Conservation (phyloP, 53 echinoderm and acorn worm species). For the Pentamera pediparva region DNA sequence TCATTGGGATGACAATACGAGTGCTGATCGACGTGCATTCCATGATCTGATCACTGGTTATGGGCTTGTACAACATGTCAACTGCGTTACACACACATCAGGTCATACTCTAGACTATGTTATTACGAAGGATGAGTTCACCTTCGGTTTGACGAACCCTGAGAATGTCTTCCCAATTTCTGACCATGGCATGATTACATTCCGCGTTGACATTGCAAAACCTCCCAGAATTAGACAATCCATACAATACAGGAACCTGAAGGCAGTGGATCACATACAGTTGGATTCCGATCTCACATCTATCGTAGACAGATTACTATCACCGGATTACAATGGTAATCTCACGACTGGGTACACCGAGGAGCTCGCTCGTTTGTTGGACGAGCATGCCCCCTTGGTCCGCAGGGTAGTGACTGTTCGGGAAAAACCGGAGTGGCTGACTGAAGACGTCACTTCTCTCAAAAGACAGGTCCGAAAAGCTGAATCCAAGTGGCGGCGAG, state of each 20-base stretch:
- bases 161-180: slow-evolving; percentile 17
- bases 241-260: slow-evolving; percentile 13
- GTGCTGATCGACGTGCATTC: neutral
- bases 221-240: neutral
- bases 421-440: slow-evolving; percentile 3
- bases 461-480: slow-evolving; percentile 14
- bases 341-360: neutral
- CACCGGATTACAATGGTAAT: slow-evolving; percentile 18
- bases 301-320: neutral
- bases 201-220: slow-evolving; percentile 8
- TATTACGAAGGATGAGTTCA: neutral
- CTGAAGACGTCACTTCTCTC: neutral
- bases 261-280: slow-evolving; percentile 1
- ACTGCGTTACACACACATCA: neutral
- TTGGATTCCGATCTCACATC: neutral
- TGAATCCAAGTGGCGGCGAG: slow-evolving; percentile 1
- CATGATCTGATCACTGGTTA: neutral
- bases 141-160: neutral
- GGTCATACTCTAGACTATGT: slow-evolving; percentile 8
- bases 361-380: neutral
- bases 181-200: slow-evolving; percentile 12
- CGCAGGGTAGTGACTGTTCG: neutral
- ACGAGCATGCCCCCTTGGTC: slow-evolving; percentile 1
- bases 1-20: neutral
- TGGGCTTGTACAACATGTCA: neutral